Conservation (phyloP, 2,113 vertebrate genomes). For the Nesogale talazaci region DNA sequence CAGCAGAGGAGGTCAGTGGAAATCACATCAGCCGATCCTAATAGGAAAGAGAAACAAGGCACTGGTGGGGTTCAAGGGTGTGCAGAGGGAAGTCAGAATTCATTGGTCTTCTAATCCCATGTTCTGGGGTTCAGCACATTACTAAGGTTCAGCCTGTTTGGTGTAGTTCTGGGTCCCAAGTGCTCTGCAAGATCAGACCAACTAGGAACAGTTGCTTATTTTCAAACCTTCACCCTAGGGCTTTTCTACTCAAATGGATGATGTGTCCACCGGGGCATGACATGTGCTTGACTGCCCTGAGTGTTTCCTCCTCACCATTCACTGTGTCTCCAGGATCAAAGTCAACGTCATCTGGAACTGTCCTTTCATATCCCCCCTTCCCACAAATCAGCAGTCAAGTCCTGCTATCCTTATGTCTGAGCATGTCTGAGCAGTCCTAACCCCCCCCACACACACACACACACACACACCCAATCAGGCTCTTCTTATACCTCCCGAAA, state of each 20-base stretch:
- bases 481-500: not conserved
- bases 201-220: not conserved
- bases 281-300: not conserved
- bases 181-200: not conserved
- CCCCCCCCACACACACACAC: no score
- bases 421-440: not conserved
- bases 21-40: not conserved
- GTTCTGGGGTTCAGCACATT: not conserved
- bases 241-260: not conserved
- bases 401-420: not conserved
- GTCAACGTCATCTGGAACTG: not conserved
- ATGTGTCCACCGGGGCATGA: not conserved
- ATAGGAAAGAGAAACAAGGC: not conserved
- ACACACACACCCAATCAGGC: no score
- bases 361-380: rapidly evolving
- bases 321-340: rapidly evolving
- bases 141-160: rapidly evolving
- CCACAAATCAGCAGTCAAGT: not conserved
- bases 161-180: not conserved
- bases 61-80: not conserved
- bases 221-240: not conserved
- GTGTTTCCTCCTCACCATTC: not conserved
- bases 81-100: not conserved
- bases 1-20: not conserved
- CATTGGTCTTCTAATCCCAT: not conserved